A percentile compares a stretch with the other conserved stretches of the same genome.
Conservation (phyloP, 2,797 vertebrate species). For the Gobio occitaniae region DNA sequence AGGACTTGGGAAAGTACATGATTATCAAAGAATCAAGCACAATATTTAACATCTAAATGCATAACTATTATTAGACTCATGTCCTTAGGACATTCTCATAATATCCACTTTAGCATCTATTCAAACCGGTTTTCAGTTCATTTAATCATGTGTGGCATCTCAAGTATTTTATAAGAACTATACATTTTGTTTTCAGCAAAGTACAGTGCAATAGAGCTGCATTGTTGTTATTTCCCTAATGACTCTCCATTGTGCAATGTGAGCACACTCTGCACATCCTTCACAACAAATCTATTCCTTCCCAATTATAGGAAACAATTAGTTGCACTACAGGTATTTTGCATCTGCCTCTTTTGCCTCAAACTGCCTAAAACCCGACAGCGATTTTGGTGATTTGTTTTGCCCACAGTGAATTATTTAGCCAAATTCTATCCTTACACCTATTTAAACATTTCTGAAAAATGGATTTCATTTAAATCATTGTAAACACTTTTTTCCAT, state of each 20-base stretch:
- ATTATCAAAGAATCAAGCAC: no score
- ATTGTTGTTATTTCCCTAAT: not conserved
- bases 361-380: not conserved
- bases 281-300: conserved; percentile 3
- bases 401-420: not conserved
- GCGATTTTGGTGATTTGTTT: not conserved
- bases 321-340: not conserved
- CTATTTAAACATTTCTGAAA: not conserved
- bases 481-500: not conserved
- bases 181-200: not conserved
- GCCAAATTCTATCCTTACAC: not conserved
- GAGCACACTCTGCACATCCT: conserved; percentile 15
- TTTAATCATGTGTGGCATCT: not conserved
- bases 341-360: not conserved
- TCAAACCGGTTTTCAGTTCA: not conserved
- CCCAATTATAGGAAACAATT: conserved; percentile 22
- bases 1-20: not conserved
- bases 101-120: not conserved
- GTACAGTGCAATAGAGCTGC: not conserved
- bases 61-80: no score
- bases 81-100: no score
- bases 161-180: not conserved
- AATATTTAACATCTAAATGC: not conserved
- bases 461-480: not conserved
- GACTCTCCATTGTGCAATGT: not conserved